Conservation (phyloP, 2,888 invertebrate genomes). For the Scaeva pyrastri region DNA sequence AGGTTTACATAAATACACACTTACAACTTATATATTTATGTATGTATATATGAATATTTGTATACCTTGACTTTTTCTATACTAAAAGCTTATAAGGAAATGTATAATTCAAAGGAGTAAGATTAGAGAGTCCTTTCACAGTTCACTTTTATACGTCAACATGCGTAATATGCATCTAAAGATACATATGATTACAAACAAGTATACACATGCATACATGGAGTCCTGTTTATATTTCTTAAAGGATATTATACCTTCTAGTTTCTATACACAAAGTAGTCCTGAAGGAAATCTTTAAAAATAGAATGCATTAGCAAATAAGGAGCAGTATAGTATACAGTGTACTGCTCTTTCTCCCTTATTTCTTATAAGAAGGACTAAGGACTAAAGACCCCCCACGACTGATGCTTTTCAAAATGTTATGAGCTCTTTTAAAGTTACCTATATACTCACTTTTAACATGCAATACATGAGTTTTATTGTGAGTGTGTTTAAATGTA, state of each 20-base stretch:
- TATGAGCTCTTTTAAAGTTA: background rate
- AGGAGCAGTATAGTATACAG: background rate
- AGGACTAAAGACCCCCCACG: background rate
- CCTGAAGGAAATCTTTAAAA: constrained; percentile 14
- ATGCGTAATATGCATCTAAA: no score
- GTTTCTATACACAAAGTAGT: background rate
- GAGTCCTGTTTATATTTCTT: background rate
- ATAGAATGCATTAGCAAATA: constrained; percentile 37
- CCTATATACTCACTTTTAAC: background rate
- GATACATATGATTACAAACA: background rate
- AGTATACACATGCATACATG: background rate
- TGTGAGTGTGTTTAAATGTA: background rate
- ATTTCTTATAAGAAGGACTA: no score
- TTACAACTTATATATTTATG: no score
- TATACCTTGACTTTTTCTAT: no score
- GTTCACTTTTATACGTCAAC: no score
- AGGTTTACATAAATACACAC: no score
- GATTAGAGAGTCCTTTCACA: no score
- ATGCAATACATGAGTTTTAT: background rate
- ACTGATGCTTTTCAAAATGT: constrained; percentile 5
- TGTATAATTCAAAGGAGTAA: no score
- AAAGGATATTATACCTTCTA: background rate
- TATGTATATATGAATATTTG: no score
- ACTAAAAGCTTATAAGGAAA: no score
- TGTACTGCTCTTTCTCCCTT: background rate